phyloP scores from a whole-genome alignment of 2,797 vertebrate genomes.

The Peromyscus nudipes region DNA sequence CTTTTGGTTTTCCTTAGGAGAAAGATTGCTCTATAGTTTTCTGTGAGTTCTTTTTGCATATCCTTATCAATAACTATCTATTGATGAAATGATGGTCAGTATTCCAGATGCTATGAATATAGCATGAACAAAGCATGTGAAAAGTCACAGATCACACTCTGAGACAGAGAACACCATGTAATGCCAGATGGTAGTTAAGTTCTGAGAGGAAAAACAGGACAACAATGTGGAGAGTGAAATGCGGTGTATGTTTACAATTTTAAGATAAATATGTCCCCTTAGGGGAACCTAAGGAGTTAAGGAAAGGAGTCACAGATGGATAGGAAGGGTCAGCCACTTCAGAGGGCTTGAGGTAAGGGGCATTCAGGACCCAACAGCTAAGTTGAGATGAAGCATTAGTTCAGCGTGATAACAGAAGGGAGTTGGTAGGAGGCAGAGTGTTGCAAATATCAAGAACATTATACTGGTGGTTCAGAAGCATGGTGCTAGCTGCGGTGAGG shows the following conservation, averaged over 20 bases:
- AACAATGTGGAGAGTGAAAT: background rate
- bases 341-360: background rate
- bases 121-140: background rate
- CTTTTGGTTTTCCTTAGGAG: background rate
- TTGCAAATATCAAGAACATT: background rate
- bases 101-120: background rate
- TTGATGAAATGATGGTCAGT: background rate
- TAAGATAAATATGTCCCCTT: background rate
- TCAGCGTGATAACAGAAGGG: background rate
- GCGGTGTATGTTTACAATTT: background rate
- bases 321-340: background rate
- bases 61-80: background rate
- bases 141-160: background rate
- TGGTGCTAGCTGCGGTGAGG: background rate
- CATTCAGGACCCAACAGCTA: background rate
- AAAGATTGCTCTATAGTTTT: background rate
- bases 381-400: background rate
- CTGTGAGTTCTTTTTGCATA: background rate
- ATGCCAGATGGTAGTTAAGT: background rate
- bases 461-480: too few relatives aligned
- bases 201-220: background rate
- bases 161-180: background rate
- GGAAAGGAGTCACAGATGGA: background rate
- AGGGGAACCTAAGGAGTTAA: background rate
- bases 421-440: background rate